A percentile compares a stretch with the other conserved stretches of the same genome.
phyloP scores from a whole-genome alignment of 23 tunicate species.

The Ciona savignyi region DNA sequence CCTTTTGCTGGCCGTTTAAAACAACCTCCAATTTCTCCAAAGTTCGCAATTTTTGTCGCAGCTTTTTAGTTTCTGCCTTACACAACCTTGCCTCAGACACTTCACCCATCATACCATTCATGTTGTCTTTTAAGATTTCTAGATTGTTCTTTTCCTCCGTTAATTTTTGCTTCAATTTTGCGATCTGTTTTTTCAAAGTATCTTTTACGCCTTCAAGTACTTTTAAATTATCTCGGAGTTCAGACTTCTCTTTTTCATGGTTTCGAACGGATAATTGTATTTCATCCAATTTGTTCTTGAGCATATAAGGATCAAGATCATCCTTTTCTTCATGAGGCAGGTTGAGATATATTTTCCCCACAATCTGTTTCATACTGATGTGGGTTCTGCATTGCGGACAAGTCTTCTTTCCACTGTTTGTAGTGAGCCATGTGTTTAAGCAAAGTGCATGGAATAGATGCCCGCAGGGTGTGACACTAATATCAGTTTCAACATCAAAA shows the following conservation, averaged over 20 bases:
- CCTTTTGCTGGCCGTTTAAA: constrained; percentile 45
- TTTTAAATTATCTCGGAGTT: constrained; percentile 15
- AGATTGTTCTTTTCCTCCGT: constrained; percentile 14
- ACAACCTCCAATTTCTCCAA: constrained; percentile 54
- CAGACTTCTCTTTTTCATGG: constrained; percentile 7
- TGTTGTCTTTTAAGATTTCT: constrained; percentile 31
- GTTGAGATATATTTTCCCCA: constrained; percentile 29
- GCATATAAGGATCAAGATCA: constrained; percentile 42
- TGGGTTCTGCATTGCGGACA: constrained; percentile 83
- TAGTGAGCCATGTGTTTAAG: constrained; percentile 51
- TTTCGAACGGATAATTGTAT: constrained; percentile 9
- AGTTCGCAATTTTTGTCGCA: constrained; percentile 24
- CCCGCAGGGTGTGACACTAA: constrained; percentile 79
- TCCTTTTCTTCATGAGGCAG: constrained; percentile 34
- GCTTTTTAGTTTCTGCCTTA: constrained; percentile 30
- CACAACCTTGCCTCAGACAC: constrained; percentile 10
- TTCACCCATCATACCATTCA: constrained; percentile 38
- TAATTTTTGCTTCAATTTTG: constrained; percentile 16
- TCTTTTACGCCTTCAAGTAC: constrained; percentile 22
- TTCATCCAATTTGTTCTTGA: constrained; percentile 57
- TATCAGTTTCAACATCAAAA: constrained; percentile 45
- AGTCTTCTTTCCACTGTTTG: constrained; percentile 24
- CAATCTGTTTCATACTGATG: constrained; percentile 23
- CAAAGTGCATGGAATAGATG: constrained; percentile 82
- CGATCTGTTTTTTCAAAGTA: constrained; percentile 8